Evolutionary conservation across 2,113 vertebrate species (phyloP), one percentile per base, ranked within the genome.

Genomic region (Saccopteryx bilineata): DNA sequence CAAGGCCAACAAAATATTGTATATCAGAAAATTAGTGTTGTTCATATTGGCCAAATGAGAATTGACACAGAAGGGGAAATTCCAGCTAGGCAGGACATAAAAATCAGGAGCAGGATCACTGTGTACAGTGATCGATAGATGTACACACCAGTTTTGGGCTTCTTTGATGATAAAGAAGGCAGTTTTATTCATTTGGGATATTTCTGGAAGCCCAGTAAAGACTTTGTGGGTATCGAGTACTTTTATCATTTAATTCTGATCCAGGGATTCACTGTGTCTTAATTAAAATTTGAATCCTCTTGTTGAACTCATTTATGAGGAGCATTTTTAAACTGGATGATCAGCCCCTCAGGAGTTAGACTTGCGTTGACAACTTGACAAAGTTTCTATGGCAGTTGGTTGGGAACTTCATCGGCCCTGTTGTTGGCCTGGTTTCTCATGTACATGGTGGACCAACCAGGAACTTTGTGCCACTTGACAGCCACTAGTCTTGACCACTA

Each of bases 281-380:
- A 90, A 88, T 88, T 95, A 82, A 78, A 56, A 2, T 48, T 87
- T 94, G 71, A 96, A 69, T 93, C 58, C 68, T 94, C 71, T 58
- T 75, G 79, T 28, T 14, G 56, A 96, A 54, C 60, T 95, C 46
- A 31, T 87, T 76, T 61, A 11, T 75, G 60, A 91, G 74, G 23
- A 90, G 33, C n/a, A 48, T 90, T 91, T 87, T 54, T 19, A 69
- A 79, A 75, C 78, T 80, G 65, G 39, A 4, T 81, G 17, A 23
- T 84, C 21, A 66, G 75, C 87, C 88, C 33, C 58, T 33, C 46
- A n/a, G 82, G 91, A 81, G 28, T 24, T 56, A 61, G 65, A 12
- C 72, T 92, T 69, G 75, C 46, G 86, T 87, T 71, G 21, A 33
- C 15, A 69, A 1, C 54, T 28, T 48, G 56, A 9, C 80, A 46